Evolutionary conservation across 2,888 invertebrate species (phyloP).

Genomic region (Idaea biselata): DNA sequence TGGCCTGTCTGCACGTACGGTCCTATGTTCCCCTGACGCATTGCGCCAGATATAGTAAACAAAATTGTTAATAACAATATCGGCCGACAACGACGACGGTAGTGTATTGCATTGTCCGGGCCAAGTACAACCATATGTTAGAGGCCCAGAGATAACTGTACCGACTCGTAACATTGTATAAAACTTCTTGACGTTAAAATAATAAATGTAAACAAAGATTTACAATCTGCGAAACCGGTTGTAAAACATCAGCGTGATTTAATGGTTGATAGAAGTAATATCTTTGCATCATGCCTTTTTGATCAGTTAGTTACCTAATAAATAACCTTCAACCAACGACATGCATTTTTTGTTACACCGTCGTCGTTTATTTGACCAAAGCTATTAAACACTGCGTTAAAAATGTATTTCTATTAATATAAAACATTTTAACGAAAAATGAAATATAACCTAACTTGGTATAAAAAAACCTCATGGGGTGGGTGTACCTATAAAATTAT

Average conservation of each 20-base stretch:
- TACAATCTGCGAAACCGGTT: constrained; percentile 19
- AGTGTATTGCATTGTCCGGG: neutral
- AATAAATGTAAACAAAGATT: constrained; percentile 12
- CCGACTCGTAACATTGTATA: constrained; percentile 5
- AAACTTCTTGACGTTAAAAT: constrained; percentile 4
- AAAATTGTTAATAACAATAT: constrained; percentile 33
- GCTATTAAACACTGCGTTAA: neutral
- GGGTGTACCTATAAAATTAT: too few species aligned
- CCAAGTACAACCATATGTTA: neutral
- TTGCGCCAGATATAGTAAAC: constrained; percentile 59
- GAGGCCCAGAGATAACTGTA: neutral
- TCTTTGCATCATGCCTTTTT: neutral
- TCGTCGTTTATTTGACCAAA: neutral
- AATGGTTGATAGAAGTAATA: constrained; percentile 10
- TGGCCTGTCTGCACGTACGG: constrained; percentile 42
- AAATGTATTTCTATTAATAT: too few species aligned
- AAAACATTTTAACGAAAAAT: too few species aligned
- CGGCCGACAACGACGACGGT: neutral
- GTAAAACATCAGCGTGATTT: constrained; percentile 3
- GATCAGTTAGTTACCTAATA: neutral
- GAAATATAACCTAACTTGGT: too few species aligned
- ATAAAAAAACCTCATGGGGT: too few species aligned
- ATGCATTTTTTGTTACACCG: neutral
- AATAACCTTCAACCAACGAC: neutral
- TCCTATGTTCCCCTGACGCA: constrained; percentile 46